phyloP scores from a whole-genome alignment of 1,140 invertebrate species.

The Ephestia elutella region DNA sequence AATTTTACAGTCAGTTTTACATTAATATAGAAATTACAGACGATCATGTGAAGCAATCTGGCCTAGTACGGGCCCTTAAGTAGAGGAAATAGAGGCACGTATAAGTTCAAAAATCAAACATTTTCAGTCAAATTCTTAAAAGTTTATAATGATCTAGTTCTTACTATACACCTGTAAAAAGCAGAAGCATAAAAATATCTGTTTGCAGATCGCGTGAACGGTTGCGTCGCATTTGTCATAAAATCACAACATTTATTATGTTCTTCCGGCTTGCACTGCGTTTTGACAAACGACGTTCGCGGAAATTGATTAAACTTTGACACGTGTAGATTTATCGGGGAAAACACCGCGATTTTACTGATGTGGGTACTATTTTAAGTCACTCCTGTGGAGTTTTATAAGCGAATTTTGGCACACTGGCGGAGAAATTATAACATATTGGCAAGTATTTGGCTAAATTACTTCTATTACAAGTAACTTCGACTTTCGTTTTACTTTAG shows the following conservation, averaged over 20 bases:
- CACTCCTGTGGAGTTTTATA: neutral
- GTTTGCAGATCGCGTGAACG: constrained; percentile 1
- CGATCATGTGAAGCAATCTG: too few species aligned
- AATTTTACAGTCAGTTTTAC: too few species aligned
- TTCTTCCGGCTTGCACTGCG: neutral
- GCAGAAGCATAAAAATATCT: neutral
- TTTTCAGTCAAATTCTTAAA: too few species aligned
- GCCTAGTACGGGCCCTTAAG: too few species aligned
- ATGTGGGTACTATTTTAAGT: neutral
- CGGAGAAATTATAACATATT: too few species aligned
- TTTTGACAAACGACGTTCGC: neutral
- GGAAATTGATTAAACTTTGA: constrained; percentile 2
- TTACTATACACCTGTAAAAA: neutral
- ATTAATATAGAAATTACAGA: too few species aligned
- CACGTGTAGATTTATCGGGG: constrained; percentile 2
- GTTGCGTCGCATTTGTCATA: neutral
- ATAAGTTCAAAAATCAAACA: too few species aligned
- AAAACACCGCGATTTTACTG: neutral
- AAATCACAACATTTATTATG: constrained; percentile 5
- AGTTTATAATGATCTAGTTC: too few species aligned
- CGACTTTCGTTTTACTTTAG: too few species aligned
- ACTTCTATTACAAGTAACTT: too few species aligned
- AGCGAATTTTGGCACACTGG: neutral
- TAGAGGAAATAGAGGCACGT: too few species aligned
- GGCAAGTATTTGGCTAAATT: too few species aligned